phyloP scores from a whole-genome alignment of 2,113 vertebrate genomes.

The Sander vitreus region DNA sequence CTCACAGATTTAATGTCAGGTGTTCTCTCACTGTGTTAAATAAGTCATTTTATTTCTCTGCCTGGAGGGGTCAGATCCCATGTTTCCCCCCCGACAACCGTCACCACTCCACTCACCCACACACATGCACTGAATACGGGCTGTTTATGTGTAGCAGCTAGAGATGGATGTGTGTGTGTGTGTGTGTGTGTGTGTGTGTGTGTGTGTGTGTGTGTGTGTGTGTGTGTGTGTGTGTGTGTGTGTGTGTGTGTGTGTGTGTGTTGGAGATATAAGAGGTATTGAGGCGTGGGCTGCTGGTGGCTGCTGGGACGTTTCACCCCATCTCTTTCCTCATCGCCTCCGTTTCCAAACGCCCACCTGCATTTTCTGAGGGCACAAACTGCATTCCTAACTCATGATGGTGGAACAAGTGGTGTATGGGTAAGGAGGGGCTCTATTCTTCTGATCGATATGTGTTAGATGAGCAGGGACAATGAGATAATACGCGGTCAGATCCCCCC shows the following conservation, averaged over 20 bases:
- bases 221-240: conserved; percentile 37
- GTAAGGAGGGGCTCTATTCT: conserved; percentile 21
- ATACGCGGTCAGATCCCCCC: conserved; percentile 1
- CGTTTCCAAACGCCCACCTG: conserved; percentile 65
- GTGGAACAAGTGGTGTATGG: conserved; percentile 39
- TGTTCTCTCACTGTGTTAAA: conserved; percentile 79
- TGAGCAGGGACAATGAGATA: conserved; percentile 45
- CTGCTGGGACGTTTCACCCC: conserved; percentile 65
- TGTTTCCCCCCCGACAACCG: conserved; percentile 51
- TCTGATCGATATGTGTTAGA: conserved; percentile 26
- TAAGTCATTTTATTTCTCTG: conserved; percentile 73
- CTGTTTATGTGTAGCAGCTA: conserved; percentile 48
- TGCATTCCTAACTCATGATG: conserved; percentile 20
- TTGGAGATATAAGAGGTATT: conserved; percentile 63
- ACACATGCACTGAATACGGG: conserved; percentile 29
- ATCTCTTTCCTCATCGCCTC: conserved; percentile 45
- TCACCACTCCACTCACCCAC: conserved; percentile 27
- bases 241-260: conserved; percentile 33
- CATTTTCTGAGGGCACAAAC: conserved; percentile 58
- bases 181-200: no score
- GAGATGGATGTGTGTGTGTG: not conserved
- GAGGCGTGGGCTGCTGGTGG: conserved; percentile 64
- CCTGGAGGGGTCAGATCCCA: conserved; percentile 68
- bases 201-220: no score
- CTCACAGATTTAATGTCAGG: conserved; percentile 82